These are phyloP conservation scores for Cirrhinus molitorella DNA, from an alignment of 2,797 vertebrate genomes.

Conservation along the genomic window DNA sequence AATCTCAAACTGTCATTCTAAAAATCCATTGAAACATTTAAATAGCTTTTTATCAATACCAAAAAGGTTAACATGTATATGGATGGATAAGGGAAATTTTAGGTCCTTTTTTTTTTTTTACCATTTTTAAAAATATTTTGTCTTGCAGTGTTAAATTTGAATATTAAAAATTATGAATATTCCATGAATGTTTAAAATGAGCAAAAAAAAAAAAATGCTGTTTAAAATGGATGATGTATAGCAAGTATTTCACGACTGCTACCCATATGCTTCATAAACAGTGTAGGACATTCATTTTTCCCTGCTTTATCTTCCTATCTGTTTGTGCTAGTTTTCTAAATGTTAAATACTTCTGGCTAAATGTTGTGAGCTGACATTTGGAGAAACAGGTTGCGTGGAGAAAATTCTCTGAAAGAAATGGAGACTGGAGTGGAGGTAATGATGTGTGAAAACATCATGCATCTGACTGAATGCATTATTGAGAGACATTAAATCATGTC, in stretches of 20 bases:
- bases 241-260: constrained; percentile 48
- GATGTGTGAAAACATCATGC: constrained; percentile 71
- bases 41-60: background rate
- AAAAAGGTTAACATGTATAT: background rate
- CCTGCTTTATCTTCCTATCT: constrained; percentile 50
- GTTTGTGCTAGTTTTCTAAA: constrained; percentile 60
- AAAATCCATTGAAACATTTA: background rate
- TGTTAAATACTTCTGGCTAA: constrained; percentile 72
- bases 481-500: constrained; percentile 73
- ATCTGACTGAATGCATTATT: constrained; percentile 78
- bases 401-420: constrained; percentile 61
- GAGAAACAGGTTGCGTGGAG: constrained; percentile 40
- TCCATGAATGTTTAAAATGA: background rate
- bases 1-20: background rate
- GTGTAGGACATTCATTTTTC: constrained; percentile 56
- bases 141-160: background rate
- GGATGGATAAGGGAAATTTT: background rate
- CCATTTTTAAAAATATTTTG: background rate
- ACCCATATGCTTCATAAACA: constrained; percentile 68
- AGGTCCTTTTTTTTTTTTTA: background rate
- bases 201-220: background rate
- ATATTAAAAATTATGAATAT: background rate
- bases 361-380: constrained; percentile 66
- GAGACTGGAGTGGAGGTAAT: constrained; percentile 69
- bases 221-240: background rate